phyloP scores from a whole-genome alignment of 2,888 invertebrate species.

The Zonitis immaculata region DNA sequence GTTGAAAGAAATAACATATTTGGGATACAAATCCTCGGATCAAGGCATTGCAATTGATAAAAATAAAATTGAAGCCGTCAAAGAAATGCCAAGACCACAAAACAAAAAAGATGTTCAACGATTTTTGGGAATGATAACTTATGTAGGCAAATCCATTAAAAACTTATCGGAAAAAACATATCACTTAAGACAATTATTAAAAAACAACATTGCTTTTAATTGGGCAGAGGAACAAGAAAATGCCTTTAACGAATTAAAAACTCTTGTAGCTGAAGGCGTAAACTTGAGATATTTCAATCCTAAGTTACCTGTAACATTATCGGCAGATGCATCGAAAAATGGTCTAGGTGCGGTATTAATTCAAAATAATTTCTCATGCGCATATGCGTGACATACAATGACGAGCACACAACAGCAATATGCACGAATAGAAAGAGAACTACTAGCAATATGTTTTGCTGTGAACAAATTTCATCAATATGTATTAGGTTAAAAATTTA shows the following conservation, averaged over 20 bases:
- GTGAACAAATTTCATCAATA: conserved; percentile 23
- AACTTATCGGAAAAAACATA: conserved; percentile 19
- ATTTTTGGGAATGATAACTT: conserved; percentile 33
- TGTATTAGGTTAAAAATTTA: conserved; percentile 19
- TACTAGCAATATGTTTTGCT: conserved; percentile 22
- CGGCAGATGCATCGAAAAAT: conserved; percentile 27
- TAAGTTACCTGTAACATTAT: neutral
- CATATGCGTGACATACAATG: conserved; percentile 38
- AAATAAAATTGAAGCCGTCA: conserved; percentile 26
- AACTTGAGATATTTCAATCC: conserved; percentile 7
- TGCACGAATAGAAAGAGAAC: conserved; percentile 40
- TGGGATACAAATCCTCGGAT: conserved; percentile 25
- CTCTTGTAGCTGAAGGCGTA: neutral
- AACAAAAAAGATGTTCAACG: conserved; percentile 29
- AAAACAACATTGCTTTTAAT: conserved; percentile 6
- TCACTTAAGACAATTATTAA: conserved; percentile 14
- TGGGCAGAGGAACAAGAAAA: conserved; percentile 5
- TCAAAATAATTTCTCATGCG: conserved; percentile 36
- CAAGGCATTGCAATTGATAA: conserved; percentile 22
- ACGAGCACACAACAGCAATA: conserved; percentile 34
- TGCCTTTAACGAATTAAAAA: conserved; percentile 7
- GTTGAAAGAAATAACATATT: conserved; percentile 21
- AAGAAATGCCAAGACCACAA: conserved; percentile 23
- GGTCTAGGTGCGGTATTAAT: conserved; percentile 36
- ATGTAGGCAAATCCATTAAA: conserved; percentile 23